These are phyloP conservation scores for Zelleria hepariella DNA, from an alignment of 2,888 invertebrate species.

Conservation along the genomic window DNA sequence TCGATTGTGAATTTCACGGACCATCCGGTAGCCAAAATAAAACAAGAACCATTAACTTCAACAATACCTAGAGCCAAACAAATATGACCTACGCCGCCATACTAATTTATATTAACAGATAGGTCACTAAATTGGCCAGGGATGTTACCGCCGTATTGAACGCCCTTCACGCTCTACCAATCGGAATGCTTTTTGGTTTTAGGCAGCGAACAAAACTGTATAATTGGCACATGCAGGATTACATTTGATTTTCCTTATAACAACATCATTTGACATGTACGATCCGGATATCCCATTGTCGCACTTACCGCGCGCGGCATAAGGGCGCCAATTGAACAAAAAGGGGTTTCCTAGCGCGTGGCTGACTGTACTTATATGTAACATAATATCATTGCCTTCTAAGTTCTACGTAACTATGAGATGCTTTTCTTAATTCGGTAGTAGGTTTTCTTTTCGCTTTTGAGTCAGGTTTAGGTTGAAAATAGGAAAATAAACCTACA, in stretches of 20 bases:
- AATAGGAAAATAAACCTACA: too few species aligned
- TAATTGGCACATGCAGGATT: neutral
- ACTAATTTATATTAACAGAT: neutral
- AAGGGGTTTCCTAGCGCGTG: too few species aligned
- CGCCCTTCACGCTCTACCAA: neutral
- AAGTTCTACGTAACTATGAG: too few species aligned
- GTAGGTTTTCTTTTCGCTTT: too few species aligned
- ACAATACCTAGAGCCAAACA: neutral
- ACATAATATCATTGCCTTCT: too few species aligned
- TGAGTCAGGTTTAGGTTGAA: too few species aligned
- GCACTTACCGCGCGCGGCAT: too few species aligned
- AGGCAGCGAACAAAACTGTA: neutral
- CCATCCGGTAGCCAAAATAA: neutral
- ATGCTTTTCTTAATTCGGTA: too few species aligned
- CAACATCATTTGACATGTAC: neutral
- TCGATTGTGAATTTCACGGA: neutral
- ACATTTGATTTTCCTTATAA: neutral
- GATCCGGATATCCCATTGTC: too few species aligned
- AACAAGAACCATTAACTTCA: neutral
- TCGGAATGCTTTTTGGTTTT: neutral
- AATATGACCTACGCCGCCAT: neutral
- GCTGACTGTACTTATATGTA: too few species aligned
- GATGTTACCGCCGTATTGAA: neutral
- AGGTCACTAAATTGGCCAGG: neutral
- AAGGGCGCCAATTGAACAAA: too few species aligned